Conservation (phyloP, 2,797 vertebrate species). For the Echiichthys vipera region DNA sequence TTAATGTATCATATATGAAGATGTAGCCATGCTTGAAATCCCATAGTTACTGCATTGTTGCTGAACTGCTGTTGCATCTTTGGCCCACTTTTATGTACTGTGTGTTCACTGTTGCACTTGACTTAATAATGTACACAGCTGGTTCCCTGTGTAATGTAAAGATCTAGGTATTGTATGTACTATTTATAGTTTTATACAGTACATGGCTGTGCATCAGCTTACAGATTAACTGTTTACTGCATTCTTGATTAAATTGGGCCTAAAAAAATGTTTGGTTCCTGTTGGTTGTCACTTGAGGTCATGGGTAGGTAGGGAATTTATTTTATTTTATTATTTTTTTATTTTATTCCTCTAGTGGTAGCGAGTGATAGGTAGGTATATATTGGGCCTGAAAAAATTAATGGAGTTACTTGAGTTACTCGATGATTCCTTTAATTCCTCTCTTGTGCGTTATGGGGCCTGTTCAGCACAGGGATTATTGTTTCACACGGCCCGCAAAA, state of each 20-base stretch:
- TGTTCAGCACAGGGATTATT: too few relatives aligned
- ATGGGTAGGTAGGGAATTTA: too few relatives aligned
- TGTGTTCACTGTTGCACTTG: not conserved
- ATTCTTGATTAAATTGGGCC: not conserved
- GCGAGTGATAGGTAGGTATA: too few relatives aligned
- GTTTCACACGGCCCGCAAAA: too few relatives aligned
- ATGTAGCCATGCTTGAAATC: not conserved
- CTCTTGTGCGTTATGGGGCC: too few relatives aligned
- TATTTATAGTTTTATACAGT: not conserved
- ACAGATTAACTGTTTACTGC: not conserved
- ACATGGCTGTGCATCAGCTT: not conserved
- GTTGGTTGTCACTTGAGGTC: too few relatives aligned
- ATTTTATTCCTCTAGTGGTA: too few relatives aligned
- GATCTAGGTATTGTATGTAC: not conserved
- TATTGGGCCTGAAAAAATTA: too few relatives aligned
- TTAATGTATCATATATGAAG: slow-evolving; percentile 17
- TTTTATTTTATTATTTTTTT: too few relatives aligned
- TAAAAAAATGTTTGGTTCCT: too few relatives aligned
- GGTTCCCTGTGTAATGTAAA: not conserved
- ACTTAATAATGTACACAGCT: not conserved
- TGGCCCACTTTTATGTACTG: slow-evolving; percentile 8
- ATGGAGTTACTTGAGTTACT: too few relatives aligned
- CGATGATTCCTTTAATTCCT: too few relatives aligned
- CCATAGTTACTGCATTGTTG: not conserved
- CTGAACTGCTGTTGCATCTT: slow-evolving; percentile 19